Conservation (phyloP, 35 echinoderm and acorn worm genomes). For the Heliocidaris tuberculata region DNA sequence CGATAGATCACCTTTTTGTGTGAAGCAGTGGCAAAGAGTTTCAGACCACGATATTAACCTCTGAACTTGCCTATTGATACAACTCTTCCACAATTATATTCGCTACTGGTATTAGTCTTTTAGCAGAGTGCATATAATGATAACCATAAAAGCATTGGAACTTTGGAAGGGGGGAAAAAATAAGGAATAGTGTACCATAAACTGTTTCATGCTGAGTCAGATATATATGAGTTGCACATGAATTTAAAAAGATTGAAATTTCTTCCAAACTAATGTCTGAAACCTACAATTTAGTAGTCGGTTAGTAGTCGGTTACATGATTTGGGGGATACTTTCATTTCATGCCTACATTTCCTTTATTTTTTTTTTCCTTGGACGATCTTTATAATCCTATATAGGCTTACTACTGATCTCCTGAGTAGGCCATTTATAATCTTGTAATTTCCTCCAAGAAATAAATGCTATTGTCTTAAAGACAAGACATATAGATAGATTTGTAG, state of each 20-base stretch:
- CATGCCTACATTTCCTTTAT: not conserved
- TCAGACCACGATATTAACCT: not conserved
- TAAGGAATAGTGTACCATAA: not conserved
- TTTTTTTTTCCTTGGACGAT: not conserved
- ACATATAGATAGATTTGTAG: too few species aligned
- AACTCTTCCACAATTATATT: not conserved
- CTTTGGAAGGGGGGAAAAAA: not conserved
- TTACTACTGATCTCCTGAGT: too few species aligned
- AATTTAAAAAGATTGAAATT: not conserved
- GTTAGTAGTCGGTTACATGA: not conserved
- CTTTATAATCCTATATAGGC: too few species aligned
- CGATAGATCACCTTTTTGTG: not conserved
- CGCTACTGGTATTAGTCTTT: not conserved
- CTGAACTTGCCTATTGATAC: slow-evolving; percentile 16
- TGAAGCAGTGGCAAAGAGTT: not conserved
- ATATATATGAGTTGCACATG: not conserved
- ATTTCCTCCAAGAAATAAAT: not conserved
- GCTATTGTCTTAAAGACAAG: too few species aligned
- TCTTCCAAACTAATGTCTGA: not conserved
- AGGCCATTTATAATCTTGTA: not conserved
- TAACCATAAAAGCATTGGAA: too few species aligned
- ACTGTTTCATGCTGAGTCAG: not conserved
- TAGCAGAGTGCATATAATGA: too few species aligned
- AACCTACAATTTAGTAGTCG: not conserved
- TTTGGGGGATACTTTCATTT: not conserved